Evolutionary conservation across 2,113 vertebrate genomes (phyloP).

Genomic region (Eulemur rufifrons): DNA sequence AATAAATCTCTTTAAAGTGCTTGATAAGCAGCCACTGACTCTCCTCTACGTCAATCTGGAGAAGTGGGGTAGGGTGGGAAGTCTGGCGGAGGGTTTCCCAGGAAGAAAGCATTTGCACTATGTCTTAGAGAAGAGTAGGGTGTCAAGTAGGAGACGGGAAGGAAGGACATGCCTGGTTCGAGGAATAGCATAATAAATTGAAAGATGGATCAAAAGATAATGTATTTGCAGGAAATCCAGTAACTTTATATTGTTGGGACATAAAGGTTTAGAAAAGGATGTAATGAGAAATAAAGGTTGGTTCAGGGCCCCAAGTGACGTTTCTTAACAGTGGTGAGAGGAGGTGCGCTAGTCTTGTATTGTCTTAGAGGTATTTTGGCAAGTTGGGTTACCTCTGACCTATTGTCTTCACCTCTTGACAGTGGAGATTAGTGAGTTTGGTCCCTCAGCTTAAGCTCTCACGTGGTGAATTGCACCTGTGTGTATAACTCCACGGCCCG

Average conservation of each 20-base stretch:
- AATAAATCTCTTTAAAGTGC: background rate
- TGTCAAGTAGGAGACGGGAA: background rate
- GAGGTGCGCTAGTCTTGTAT: too few species aligned
- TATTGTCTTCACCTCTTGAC: too few species aligned
- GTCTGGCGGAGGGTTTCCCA: background rate
- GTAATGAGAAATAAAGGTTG: background rate
- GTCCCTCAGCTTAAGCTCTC: too few species aligned
- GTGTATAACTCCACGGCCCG: too few species aligned
- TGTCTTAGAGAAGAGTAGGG: background rate
- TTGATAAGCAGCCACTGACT: background rate
- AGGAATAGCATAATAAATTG: background rate
- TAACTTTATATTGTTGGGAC: background rate
- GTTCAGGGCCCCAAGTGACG: too few species aligned
- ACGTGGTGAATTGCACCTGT: too few species aligned
- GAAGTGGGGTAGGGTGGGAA: background rate
- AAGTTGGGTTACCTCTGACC: too few species aligned
- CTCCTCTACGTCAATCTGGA: background rate
- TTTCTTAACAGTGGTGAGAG: too few species aligned
- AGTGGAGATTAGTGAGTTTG: too few species aligned
- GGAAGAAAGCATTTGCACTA: background rate
- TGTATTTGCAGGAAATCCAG: background rate
- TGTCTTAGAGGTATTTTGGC: too few species aligned
- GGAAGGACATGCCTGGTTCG: background rate
- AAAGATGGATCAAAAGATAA: background rate
- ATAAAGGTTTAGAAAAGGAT: background rate